Percentiles rank a stretch among this genome's conserved stretches.
Conservation (phyloP, 2,113 vertebrate genomes). For the Pongo pygmaeus region DNA sequence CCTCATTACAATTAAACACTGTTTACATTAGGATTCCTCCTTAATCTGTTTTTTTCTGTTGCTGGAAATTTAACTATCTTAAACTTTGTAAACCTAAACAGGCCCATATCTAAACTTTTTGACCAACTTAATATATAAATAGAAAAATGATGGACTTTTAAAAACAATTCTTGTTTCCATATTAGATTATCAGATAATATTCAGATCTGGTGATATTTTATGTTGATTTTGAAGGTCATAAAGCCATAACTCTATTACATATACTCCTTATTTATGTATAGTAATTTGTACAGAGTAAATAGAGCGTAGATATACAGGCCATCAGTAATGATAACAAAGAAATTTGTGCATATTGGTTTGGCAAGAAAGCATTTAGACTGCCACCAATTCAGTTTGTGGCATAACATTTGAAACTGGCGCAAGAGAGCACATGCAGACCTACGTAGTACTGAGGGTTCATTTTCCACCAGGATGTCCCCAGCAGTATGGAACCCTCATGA, state of each 20-base stretch:
- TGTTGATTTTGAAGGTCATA: slow-evolving; percentile 8
- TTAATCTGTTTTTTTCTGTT: neutral
- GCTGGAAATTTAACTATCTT: neutral
- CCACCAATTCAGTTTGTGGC: neutral
- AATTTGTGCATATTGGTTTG: neutral
- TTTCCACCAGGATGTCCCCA: neutral
- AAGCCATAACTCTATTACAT: neutral
- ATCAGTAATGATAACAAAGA: neutral
- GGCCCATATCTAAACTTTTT: neutral
- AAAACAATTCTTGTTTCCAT: neutral
- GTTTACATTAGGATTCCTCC: neutral
- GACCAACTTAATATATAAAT: neutral
- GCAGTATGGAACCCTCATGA: neutral
- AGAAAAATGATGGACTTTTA: neutral
- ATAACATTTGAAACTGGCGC: neutral
- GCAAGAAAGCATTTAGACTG: neutral
- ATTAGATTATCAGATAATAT: slow-evolving; percentile 15
- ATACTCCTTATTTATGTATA: slow-evolving; percentile 4
- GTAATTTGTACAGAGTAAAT: neutral
- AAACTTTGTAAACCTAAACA: neutral
- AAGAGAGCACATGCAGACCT: neutral
- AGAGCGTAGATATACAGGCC: neutral
- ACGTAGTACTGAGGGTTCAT: neutral
- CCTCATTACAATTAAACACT: neutral
- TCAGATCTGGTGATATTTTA: slow-evolving; percentile 19